These are phyloP conservation scores for Byasa hedistus DNA, from an alignment of 2,888 invertebrate species.

Conservation along the genomic window DNA sequence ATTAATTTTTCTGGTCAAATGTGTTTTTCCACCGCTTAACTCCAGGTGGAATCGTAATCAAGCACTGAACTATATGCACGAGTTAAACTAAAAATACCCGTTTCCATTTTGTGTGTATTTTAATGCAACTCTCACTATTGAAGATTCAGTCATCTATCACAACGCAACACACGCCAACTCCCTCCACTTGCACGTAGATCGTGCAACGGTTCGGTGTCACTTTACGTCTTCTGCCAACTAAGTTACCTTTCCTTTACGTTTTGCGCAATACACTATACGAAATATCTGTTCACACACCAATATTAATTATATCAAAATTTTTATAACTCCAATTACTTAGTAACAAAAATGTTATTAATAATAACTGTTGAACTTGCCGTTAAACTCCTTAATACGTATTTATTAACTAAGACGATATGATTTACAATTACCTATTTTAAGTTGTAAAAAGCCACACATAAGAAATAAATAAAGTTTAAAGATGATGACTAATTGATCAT, in stretches of 20 bases:
- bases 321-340: background rate
- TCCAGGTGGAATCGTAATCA: no score
- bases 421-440: background rate
- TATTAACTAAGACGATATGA: background rate
- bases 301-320: background rate
- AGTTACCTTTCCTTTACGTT: conserved; percentile 16
- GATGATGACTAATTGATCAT: no score
- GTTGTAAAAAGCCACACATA: no score
- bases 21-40: no score
- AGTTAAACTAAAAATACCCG: background rate
- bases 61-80: background rate
- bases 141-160: background rate
- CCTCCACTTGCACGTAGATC: background rate
- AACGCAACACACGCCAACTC: background rate
- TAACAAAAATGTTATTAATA: background rate
- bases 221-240: conserved; percentile 13
- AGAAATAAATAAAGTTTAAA: no score
- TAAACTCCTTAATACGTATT: background rate
- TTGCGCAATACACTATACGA: conserved; percentile 15
- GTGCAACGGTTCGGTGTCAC: conserved; percentile 22
- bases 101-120: no score
- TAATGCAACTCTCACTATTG: conserved; percentile 3
- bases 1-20: no score
- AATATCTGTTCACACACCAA: background rate
- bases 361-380: background rate